These are phyloP conservation scores for Ephestia elutella DNA, from an alignment of 1,140 invertebrate genomes.

Conservation along the genomic window DNA sequence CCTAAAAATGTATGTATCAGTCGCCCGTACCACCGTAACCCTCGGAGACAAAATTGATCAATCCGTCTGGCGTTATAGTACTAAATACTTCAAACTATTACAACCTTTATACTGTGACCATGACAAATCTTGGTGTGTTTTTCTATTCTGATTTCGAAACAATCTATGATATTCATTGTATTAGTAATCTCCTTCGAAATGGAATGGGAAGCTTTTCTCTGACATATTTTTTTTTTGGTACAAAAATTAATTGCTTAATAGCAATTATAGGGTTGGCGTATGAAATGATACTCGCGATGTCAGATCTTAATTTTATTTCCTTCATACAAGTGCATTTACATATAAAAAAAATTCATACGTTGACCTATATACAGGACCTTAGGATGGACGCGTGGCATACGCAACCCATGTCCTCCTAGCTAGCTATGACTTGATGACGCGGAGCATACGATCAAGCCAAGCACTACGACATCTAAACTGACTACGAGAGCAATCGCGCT, in stretches of 20 bases:
- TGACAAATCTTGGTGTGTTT: conserved; percentile 30
- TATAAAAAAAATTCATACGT: too few species aligned
- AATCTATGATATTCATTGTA: conserved; percentile 7
- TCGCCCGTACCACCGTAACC: conserved; percentile 52
- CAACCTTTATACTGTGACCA: conserved; percentile 53
- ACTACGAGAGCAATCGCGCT: too few species aligned
- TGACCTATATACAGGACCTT: too few species aligned
- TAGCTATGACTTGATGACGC: too few species aligned
- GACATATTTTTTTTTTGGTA: neutral
- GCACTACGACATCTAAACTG: too few species aligned
- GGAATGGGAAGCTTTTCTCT: neutral
- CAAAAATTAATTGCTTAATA: conserved; percentile 15
- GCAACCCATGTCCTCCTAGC: too few species aligned
- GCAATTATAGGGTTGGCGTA: too few species aligned
- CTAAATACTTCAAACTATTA: conserved; percentile 59
- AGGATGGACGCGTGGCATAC: too few species aligned
- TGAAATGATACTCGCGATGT: too few species aligned
- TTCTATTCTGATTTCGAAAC: conserved; percentile 10
- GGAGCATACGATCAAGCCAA: too few species aligned
- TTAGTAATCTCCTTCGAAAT: neutral
- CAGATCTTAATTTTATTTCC: too few species aligned
- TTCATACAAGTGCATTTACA: too few species aligned
- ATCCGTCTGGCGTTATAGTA: conserved; percentile 55
- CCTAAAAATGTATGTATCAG: conserved; percentile 49
- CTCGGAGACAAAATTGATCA: conserved; percentile 56